phyloP scores from a whole-genome alignment of 2,888 invertebrate genomes.

The Lithophane socia region DNA sequence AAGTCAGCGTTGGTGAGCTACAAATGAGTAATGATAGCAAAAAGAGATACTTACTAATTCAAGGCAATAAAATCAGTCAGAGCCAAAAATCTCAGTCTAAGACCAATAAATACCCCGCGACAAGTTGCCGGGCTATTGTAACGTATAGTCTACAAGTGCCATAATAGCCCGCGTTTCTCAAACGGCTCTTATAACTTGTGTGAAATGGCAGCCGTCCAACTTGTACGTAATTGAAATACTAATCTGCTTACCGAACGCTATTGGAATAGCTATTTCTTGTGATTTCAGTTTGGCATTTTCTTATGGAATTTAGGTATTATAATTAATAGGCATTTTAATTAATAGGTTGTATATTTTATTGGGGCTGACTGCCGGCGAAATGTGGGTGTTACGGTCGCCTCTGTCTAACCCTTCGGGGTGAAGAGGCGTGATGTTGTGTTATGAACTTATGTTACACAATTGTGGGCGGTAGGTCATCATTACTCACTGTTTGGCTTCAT shows the following conservation, averaged over 20 bases:
- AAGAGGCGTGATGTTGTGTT: neutral
- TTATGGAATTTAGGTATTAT: neutral
- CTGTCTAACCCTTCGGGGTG: neutral
- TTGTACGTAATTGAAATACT: conserved; percentile 60
- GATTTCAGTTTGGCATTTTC: conserved; percentile 17
- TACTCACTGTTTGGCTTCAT: neutral
- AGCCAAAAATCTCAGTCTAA: neutral
- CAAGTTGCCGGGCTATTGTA: conserved; percentile 47
- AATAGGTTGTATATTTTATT: neutral
- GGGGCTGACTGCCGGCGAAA: neutral
- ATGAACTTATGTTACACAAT: too few species aligned
- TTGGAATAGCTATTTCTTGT: conserved; percentile 37
- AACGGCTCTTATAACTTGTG: conserved; percentile 47
- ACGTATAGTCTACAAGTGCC: conserved; percentile 30
- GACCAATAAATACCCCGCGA: conserved; percentile 31
- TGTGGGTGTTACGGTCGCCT: neutral
- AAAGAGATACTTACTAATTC: neutral
- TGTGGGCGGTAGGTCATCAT: too few species aligned
- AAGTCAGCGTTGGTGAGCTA: too few species aligned
- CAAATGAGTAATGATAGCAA: neutral
- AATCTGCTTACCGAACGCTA: conserved; percentile 56
- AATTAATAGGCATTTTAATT: neutral
- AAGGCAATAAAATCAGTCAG: neutral
- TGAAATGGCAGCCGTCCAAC: conserved; percentile 60
- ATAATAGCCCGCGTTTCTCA: conserved; percentile 34